Percentiles rank a stretch among this genome's conserved stretches.
phyloP scores from a whole-genome alignment of 2,888 invertebrate species.

The Xylota sylvarum region DNA sequence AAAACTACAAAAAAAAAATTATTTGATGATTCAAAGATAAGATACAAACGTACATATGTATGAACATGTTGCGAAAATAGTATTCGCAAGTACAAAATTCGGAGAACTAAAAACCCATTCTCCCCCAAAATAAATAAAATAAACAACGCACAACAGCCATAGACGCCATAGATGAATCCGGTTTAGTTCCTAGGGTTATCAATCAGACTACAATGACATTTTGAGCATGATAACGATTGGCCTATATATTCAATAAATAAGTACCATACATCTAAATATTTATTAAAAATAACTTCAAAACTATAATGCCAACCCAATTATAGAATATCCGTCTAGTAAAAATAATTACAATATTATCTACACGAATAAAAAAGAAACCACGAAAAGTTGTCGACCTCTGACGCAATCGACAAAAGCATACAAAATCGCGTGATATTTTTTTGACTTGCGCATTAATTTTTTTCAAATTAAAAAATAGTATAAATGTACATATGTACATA shows the following conservation, averaged over 20 bases:
- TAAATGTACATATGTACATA: neutral
- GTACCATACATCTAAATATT: neutral
- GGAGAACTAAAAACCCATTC: neutral
- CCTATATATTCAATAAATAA: neutral
- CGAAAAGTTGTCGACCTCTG: constrained; percentile 4
- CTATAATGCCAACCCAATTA: neutral
- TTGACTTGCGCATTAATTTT: neutral
- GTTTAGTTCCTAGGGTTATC: constrained; percentile 4
- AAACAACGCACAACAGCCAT: neutral
- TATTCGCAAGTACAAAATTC: neutral
- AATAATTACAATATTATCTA: neutral
- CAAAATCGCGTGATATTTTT: constrained; percentile 4
- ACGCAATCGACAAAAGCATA: neutral
- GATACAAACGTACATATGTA: no score
- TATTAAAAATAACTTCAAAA: neutral
- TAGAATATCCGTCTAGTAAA: neutral
- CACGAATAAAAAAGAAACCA: neutral
- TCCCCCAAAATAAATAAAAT: neutral
- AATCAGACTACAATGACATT: neutral
- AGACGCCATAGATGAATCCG: neutral
- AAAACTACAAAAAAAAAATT: neutral
- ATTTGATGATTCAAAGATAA: neutral
- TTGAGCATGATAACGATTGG: neutral
- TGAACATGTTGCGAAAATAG: neutral
- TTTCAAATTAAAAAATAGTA: neutral